Conservation (phyloP, 2,888 invertebrate genomes). For the Dolichomitus sp. region DNA sequence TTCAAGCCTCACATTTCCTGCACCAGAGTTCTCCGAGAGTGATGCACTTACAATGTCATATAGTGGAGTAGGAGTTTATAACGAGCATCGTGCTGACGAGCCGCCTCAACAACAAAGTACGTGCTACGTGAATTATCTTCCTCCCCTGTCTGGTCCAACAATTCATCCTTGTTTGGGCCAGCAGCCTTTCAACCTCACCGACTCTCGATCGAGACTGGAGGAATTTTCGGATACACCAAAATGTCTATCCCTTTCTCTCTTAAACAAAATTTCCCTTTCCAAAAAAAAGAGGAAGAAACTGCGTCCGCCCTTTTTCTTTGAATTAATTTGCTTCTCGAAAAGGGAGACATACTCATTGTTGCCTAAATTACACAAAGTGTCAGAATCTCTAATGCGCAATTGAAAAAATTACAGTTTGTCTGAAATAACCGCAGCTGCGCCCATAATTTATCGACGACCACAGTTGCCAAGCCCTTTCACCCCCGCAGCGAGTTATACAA, state of each 20-base stretch:
- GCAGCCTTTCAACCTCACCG: too few species aligned
- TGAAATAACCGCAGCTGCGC: conserved; percentile 48
- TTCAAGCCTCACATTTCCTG: not conserved
- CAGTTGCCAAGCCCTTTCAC: conserved; percentile 50
- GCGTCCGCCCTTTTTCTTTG: not conserved
- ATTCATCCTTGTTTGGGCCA: not conserved
- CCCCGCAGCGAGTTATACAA: not conserved
- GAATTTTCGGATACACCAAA: not conserved
- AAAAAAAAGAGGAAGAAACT: not conserved
- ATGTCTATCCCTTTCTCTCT: not conserved
- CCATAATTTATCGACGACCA: conserved; percentile 65
- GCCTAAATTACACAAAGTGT: not conserved
- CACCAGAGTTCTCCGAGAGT: not conserved
- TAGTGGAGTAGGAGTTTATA: not conserved
- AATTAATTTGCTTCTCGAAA: not conserved
- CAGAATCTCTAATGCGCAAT: not conserved
- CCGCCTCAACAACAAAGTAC: conserved; percentile 33
- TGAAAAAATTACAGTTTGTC: conserved; percentile 38
- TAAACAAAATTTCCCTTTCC: not conserved
- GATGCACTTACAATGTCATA: not conserved
- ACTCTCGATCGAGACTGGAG: not conserved
- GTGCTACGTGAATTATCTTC: conserved; percentile 27
- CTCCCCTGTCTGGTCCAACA: too few species aligned
- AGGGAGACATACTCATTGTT: not conserved
- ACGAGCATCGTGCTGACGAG: not conserved